Percentiles rank a stretch among this genome's conserved stretches.
Evolutionary conservation across 2,113 vertebrate species (phyloP).

Genomic region (Scatophagus argus): DNA sequence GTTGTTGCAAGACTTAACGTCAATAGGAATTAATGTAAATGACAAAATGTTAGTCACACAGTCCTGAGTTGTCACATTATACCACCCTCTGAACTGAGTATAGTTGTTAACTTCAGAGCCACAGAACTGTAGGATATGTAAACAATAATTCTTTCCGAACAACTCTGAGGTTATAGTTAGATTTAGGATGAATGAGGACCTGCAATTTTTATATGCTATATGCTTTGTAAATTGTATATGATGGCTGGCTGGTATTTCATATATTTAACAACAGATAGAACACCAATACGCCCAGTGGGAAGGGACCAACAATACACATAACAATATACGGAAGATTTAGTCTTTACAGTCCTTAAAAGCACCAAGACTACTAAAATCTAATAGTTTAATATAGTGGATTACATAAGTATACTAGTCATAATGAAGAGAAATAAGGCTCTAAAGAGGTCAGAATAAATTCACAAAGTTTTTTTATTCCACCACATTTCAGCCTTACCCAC

Average conservation of each 20-base stretch:
- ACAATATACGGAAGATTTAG: not conserved
- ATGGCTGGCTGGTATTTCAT: not conserved
- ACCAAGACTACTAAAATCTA: too few relatives aligned
- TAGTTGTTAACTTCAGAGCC: not conserved
- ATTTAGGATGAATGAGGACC: not conserved
- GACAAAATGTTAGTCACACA: slow-evolving; percentile 28
- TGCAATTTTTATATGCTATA: not conserved
- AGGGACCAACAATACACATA: not conserved
- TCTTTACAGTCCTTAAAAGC: too few relatives aligned
- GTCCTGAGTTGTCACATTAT: slow-evolving; percentile 13
- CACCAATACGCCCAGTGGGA: not conserved
- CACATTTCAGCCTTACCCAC: slow-evolving; percentile 89
- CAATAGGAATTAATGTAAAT: slow-evolving; percentile 25
- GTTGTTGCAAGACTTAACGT: slow-evolving; percentile 3
- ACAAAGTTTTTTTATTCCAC: not conserved
- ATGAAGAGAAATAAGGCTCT: not conserved
- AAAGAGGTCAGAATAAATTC: not conserved
- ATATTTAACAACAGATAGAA: not conserved
- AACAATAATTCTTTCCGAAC: slow-evolving; percentile 1
- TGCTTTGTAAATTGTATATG: not conserved
- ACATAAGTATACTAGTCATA: not conserved
- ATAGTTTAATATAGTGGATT: not conserved
- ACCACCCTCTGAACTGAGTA: not conserved
- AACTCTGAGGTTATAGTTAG: not conserved
- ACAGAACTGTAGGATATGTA: not conserved